A percentile compares a stretch with the other conserved stretches of the same genome.
Conservation (phyloP, 2,888 invertebrate genomes). For the Ormia ochracea region DNA sequence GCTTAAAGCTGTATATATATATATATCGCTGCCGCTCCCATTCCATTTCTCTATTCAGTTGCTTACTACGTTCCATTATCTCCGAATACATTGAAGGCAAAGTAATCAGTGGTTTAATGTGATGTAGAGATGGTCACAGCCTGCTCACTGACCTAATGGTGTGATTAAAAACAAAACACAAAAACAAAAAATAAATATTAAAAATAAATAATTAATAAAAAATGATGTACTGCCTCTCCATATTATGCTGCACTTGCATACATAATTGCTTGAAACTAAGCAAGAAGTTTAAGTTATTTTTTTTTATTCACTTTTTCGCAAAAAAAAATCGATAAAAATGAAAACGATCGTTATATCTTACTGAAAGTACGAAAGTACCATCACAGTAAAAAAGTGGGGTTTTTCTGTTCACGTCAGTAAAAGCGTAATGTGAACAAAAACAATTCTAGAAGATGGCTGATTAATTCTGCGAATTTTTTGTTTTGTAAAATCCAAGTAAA, state of each 20-base stretch:
- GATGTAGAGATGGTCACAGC: not conserved
- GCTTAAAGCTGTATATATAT: no score
- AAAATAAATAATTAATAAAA: no score
- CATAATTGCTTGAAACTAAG: no score
- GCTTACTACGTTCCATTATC: not conserved
- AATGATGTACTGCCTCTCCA: no score
- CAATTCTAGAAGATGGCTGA: not conserved
- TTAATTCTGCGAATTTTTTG: slow-evolving; percentile 4
- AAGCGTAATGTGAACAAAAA: not conserved
- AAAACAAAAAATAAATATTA: no score
- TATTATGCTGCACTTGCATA: no score
- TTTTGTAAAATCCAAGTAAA: not conserved
- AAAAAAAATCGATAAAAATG: no score
- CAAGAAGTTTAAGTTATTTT: no score
- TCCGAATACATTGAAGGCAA: not conserved
- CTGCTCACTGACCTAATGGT: not conserved
- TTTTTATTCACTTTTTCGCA: no score
- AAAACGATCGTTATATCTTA: no score
- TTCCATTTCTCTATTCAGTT: not conserved
- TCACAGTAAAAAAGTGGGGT: not conserved
- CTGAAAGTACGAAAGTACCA: no score
- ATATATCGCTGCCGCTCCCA: not conserved
- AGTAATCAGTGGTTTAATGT: not conserved
- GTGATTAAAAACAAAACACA: no score
- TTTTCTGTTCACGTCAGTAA: not conserved